Conservation (phyloP, 2,888 invertebrate species). For the Lasioglossum marginatum region DNA sequence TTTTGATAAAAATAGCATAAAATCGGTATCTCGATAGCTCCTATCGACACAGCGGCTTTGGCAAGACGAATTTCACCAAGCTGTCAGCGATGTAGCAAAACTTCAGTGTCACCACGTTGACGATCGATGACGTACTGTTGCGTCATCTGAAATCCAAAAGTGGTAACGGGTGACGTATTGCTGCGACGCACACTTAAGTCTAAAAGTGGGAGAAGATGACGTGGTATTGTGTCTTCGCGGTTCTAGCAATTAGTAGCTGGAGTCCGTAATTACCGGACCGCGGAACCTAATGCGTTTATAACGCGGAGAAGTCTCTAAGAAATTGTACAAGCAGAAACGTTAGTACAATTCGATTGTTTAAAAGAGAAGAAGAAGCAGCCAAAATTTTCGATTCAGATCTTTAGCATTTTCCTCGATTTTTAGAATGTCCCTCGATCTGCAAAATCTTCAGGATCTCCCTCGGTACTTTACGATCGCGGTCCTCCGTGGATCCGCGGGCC, state of each 20-base stretch:
- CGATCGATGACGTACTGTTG: background rate
- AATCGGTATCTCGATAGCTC: background rate
- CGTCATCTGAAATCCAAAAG: background rate
- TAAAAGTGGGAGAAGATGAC: conserved; percentile 6
- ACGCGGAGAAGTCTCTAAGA: background rate
- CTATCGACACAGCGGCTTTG: background rate
- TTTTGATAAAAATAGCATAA: background rate
- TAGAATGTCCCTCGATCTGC: no score
- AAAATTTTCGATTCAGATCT: no score
- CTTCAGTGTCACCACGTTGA: background rate
- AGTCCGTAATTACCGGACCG: background rate
- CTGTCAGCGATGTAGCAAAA: background rate
- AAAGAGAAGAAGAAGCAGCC: no score
- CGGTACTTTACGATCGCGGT: background rate
- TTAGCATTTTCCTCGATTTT: no score
- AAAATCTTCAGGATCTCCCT: background rate
- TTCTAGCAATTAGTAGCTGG: background rate
- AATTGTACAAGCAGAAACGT: background rate
- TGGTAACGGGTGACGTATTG: background rate
- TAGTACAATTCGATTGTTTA: background rate
- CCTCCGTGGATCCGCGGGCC: background rate
- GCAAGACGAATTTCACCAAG: background rate
- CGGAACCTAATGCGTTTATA: background rate
- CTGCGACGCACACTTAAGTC: background rate
- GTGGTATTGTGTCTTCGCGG: background rate